Percentiles rank a stretch among this genome's conserved stretches.
phyloP scores from a whole-genome alignment of 1,140 invertebrate genomes.

The Zaprionus lachaisei region DNA sequence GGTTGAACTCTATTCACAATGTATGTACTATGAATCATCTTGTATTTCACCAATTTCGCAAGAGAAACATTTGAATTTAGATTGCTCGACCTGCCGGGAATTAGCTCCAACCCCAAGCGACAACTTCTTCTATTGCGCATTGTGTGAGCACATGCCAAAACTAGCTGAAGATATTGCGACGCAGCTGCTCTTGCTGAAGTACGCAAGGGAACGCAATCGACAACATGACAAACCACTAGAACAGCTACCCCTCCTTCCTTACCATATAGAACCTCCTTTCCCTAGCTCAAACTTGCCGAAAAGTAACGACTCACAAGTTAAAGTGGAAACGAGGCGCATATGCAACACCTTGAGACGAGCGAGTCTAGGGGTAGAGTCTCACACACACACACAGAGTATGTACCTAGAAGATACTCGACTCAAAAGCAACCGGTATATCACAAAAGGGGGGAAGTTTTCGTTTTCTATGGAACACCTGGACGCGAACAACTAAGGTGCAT shows the following conservation, averaged over 20 bases:
- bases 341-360: conserved; percentile 62
- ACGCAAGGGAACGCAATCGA: conserved; percentile 52
- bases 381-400: neutral
- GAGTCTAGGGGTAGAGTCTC: conserved; percentile 1
- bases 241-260: neutral
- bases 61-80: neutral
- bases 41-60: neutral
- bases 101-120: neutral
- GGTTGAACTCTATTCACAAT: neutral
- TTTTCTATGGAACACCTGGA: conserved; percentile 74
- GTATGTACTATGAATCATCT: neutral
- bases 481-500: conserved; percentile 65
- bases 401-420: conserved; percentile 29
- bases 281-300: neutral
- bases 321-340: conserved; percentile 35
- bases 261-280: neutral
- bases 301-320: conserved; percentile 37
- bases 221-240: conserved; percentile 28
- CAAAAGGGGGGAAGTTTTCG: conserved; percentile 64
- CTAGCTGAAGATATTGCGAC: conserved; percentile 66
- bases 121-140: conserved; percentile 40
- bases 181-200: conserved; percentile 56
- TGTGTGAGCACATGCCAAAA: conserved; percentile 64
- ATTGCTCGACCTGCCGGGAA: conserved; percentile 20
- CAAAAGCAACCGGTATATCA: conserved; percentile 42